phyloP scores from a whole-genome alignment of 1,140 invertebrate genomes.

The Trinorchestia longiramus region DNA sequence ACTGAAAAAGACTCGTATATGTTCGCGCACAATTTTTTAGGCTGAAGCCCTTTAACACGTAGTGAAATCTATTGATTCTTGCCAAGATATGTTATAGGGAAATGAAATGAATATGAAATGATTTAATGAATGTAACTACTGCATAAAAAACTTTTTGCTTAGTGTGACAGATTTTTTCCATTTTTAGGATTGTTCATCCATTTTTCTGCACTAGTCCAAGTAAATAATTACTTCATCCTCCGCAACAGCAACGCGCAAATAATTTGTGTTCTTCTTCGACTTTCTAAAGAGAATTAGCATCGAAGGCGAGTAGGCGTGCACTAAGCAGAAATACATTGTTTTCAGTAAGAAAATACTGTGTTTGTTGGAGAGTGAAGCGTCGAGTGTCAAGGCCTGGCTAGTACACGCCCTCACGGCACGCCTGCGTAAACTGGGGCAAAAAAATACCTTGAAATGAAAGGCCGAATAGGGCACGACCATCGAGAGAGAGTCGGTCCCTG shows the following conservation, averaged over 20 bases:
- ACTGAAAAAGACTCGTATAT: too few species aligned
- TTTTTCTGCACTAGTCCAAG: not conserved
- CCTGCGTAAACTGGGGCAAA: not conserved
- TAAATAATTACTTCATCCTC: not conserved
- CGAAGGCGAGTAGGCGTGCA: not conserved
- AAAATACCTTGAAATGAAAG: not conserved
- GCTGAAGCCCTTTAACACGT: too few species aligned
- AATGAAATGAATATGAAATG: not conserved
- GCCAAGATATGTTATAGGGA: too few species aligned
- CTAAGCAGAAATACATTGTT: not conserved
- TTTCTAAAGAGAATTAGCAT: not conserved
- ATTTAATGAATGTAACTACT: not conserved
- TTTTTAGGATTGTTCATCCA: not conserved
- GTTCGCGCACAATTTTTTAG: too few species aligned
- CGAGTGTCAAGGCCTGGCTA: not conserved
- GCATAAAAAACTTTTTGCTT: not conserved
- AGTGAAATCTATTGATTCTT: too few species aligned
- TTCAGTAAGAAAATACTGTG: not conserved
- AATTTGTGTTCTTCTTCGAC: not conserved
- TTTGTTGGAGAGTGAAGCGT: not conserved
- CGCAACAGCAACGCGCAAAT: not conserved
- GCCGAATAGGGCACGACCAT: not conserved
- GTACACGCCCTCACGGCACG: not conserved
- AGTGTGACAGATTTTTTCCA: not conserved
- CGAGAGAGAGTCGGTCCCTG: not conserved